phyloP scores from a whole-genome alignment of 1,140 invertebrate species.

The Rhopalosiphum padi region DNA sequence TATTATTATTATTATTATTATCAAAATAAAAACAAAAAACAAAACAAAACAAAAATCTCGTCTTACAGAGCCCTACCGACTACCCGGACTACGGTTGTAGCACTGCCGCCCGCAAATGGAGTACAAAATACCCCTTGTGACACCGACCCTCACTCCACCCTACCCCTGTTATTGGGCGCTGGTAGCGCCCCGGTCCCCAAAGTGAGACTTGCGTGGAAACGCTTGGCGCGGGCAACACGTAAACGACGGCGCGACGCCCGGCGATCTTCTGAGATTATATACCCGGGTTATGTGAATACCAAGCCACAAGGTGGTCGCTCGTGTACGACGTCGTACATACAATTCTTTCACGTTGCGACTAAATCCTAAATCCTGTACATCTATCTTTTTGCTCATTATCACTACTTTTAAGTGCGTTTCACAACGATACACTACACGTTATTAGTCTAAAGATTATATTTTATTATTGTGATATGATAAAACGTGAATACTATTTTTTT shows the following conservation, averaged over 20 bases:
- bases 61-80: slow-evolving; percentile 22
- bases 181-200: slow-evolving; percentile 33
- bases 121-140: not conserved
- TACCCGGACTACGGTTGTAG: slow-evolving; percentile 52
- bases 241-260: slow-evolving; percentile 46
- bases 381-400: not conserved
- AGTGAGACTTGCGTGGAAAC: slow-evolving; percentile 49
- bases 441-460: not conserved
- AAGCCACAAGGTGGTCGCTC: not conserved
- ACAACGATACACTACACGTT: too few relatives aligned
- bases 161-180: not conserved
- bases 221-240: slow-evolving; percentile 52
- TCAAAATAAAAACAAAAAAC: not conserved
- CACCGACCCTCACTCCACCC: not conserved
- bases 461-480: not conserved
- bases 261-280: slow-evolving; percentile 36
- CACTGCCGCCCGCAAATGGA: slow-evolving; percentile 40
- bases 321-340: not conserved
- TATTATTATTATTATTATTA: not conserved
- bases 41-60: slow-evolving; percentile 7
- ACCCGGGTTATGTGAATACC: not conserved
- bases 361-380: not conserved
- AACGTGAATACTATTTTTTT: not conserved
- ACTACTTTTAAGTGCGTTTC: not conserved
- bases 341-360: not conserved